Conservation (phyloP, 2,113 vertebrate species). For the Penelope pileata region DNA sequence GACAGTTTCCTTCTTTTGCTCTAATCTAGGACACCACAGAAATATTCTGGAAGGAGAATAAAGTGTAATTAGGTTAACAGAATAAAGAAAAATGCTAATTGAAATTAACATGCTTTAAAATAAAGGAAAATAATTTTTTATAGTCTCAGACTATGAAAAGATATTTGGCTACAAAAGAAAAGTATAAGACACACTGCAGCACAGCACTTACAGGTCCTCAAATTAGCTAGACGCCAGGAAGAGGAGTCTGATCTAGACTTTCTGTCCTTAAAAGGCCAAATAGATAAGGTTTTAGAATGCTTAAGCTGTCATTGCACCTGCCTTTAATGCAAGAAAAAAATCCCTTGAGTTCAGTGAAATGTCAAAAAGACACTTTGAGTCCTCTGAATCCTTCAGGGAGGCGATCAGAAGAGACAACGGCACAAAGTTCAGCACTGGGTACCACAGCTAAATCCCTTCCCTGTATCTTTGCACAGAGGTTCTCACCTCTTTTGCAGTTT, state of each 20-base stretch:
- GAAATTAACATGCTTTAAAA: background rate
- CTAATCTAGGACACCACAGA: background rate
- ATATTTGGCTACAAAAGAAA: background rate
- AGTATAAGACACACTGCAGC: background rate
- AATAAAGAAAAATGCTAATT: background rate
- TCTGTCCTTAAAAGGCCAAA: background rate
- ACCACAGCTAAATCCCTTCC: background rate
- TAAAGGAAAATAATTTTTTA: background rate
- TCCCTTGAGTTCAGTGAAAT: background rate
- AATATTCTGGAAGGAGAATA: background rate
- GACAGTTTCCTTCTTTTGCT: background rate
- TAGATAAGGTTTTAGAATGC: background rate
- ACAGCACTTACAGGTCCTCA: background rate
- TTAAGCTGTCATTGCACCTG: background rate
- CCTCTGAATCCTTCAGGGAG: background rate
- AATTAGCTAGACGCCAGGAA: background rate
- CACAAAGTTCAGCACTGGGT: background rate
- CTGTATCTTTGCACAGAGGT: background rate
- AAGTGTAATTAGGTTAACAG: too few species aligned
- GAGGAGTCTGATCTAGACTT: background rate
- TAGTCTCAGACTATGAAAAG: background rate
- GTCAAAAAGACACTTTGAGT: background rate
- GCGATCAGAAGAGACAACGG: background rate
- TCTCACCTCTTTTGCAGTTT: background rate
- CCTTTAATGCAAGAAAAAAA: background rate